Conservation (phyloP, 2,888 invertebrate genomes). For the Neuroscelio doddi region DNA sequence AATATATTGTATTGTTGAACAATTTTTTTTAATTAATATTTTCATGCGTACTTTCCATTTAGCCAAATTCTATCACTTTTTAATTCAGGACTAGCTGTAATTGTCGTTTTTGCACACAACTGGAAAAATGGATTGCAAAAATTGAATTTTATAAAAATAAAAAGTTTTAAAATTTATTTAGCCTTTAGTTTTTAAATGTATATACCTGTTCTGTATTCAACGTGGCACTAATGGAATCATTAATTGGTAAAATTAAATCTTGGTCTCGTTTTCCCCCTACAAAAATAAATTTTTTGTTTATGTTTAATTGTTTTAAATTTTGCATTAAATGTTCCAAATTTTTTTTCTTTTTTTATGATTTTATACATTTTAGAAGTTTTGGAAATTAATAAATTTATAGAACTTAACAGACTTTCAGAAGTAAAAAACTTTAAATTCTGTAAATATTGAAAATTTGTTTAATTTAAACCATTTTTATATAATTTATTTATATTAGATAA, state of each 20-base stretch:
- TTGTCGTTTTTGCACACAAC: constrained; percentile 93
- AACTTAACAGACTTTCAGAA: no score
- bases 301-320: no score
- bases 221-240: constrained; percentile 96
- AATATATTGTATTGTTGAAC: constrained; percentile 1
- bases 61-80: constrained; percentile 88
- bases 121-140: constrained; percentile 67
- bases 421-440: no score
- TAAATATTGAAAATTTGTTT: no score
- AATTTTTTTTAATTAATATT: constrained; percentile 4
- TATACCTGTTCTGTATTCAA: constrained; percentile 84
- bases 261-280: constrained; percentile 97
- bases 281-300: constrained; percentile 58
- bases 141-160: background rate
- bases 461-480: no score
- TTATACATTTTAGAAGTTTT: no score
- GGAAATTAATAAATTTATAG: no score
- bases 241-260: constrained; percentile 91
- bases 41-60: constrained; percentile 79
- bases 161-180: background rate
- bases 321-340: no score
- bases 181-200: no score
- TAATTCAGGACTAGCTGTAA: constrained; percentile 82
- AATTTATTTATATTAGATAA: background rate
- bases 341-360: no score